A percentile compares a stretch with the other conserved stretches of the same genome.
Conservation (phyloP, 1,140 invertebrate species). For the Cotesia glomerata region DNA sequence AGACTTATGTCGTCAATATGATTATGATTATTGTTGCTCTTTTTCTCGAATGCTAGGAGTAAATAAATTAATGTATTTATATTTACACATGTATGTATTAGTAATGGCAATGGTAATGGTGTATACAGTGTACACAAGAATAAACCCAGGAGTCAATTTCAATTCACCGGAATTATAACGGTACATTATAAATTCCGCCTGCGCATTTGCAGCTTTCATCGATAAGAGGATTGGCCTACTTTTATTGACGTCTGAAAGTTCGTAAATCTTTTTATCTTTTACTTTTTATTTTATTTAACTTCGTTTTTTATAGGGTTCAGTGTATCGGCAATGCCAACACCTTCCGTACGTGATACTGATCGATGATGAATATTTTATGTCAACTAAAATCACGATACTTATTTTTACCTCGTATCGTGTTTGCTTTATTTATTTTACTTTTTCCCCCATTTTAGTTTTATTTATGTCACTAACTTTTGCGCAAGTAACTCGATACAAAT, state of each 20-base stretch:
- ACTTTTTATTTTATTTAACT: background rate
- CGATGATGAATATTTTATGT: background rate
- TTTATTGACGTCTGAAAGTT: slow-evolving; percentile 5
- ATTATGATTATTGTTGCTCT: background rate
- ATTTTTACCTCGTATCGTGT: background rate
- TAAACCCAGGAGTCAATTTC: background rate
- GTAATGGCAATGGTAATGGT: no score
- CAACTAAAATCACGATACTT: background rate
- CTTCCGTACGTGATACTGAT: background rate
- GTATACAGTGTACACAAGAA: no score
- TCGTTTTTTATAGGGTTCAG: background rate
- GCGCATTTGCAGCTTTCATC: slow-evolving; percentile 12
- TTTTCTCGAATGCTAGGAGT: no score
- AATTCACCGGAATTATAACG: slow-evolving; percentile 4
- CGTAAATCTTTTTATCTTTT: background rate
- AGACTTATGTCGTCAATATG: background rate
- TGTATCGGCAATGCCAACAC: slow-evolving; percentile 1
- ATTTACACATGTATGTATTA: no score
- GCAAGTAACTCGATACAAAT: background rate
- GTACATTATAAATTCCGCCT: background rate
- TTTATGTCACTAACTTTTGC: background rate
- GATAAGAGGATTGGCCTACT: slow-evolving; percentile 22
- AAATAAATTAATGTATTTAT: no score
- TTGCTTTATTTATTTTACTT: background rate
- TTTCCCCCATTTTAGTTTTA: background rate